Evolutionary conservation across 2,888 invertebrate genomes (phyloP).

Genomic region (Cacoxenus indagator): DNA sequence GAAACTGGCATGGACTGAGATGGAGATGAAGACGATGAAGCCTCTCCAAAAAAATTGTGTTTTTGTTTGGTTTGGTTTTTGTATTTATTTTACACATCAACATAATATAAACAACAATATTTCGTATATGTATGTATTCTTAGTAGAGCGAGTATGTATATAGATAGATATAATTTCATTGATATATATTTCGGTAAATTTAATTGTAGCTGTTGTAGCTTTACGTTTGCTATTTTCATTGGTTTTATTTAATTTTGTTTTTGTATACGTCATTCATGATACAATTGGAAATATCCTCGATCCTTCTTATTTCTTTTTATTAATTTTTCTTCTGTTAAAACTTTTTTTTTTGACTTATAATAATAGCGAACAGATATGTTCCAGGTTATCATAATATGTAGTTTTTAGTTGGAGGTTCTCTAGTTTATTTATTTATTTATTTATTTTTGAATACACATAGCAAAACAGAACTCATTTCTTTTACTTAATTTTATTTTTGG

Average conservation of each 20-base stretch:
- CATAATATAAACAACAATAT: background rate
- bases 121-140: background rate
- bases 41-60: no score
- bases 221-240: background rate
- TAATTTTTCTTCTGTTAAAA: background rate
- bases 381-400: no score
- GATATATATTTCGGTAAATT: conserved; percentile 6
- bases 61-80: background rate
- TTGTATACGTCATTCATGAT: conserved; percentile 57
- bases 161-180: background rate
- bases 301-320: background rate
- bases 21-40: no score
- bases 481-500: background rate
- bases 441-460: conserved; percentile 12
- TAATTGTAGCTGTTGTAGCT: conserved; percentile 1
- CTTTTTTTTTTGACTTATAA: conserved; percentile 21
- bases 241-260: conserved; percentile 27
- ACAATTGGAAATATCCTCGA: conserved; percentile 46
- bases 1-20: no score
- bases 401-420: conserved; percentile 6
- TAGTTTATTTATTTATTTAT: conserved; percentile 9
- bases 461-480: background rate
- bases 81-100: background rate
- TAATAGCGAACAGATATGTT: background rate
- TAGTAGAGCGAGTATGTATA: background rate